Base-by-base conservation (phyloP, 1,140 invertebrate genomes). In the Zaprionus gabonicus region DNA sequence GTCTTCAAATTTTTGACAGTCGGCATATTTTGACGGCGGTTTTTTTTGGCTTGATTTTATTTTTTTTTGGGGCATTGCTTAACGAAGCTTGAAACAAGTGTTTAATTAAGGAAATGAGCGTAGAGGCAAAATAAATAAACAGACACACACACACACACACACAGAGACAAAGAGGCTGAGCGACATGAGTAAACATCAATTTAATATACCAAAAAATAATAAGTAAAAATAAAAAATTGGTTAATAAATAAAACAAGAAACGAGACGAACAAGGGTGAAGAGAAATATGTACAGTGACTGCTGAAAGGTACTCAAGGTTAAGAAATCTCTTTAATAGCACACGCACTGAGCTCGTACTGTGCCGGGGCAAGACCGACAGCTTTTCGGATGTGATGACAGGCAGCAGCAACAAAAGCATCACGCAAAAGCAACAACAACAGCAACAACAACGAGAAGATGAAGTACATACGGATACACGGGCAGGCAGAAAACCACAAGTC, bases 31-130 rank as follows among this genome's bases (percentile, higher is more conserved):
- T 64, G 55, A 38, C 31, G 23, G 20, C 27, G 44, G 62, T n/a
- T 63, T 66, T 79, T 57, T 63, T 74, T 44, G 15, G 15, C 38
- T 44, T 41, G 38, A 4, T 44, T 41, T 41, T 41, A 4, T 44
- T 41, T 38, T 38, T 38, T 38, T 15, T 41, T 74, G 12, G 44
- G 20, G 57, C 63, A 71, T 81, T 85, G 70, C 64, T 64, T 79
- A 90, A 80, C 81, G 58, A 73, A 85, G 78, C 85, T 66, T 88
- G 70, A 88, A 88, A 88, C 85, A 90, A 85, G 81, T 86, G 78
- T 90, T 88, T 88, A 90, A 88, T 88, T 90, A 90, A 90, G 85
- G 85, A 85, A 88, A 90, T 85, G 71, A 76, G 76, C 81, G 60
- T 76, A 74, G 69, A 77, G 56, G 56, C 57, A 78, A 74, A 80